A percentile compares a stretch with the other conserved stretches of the same genome.
Evolutionary conservation across 2,888 invertebrate genomes (phyloP).

Genomic region (Andrena flavipes): DNA sequence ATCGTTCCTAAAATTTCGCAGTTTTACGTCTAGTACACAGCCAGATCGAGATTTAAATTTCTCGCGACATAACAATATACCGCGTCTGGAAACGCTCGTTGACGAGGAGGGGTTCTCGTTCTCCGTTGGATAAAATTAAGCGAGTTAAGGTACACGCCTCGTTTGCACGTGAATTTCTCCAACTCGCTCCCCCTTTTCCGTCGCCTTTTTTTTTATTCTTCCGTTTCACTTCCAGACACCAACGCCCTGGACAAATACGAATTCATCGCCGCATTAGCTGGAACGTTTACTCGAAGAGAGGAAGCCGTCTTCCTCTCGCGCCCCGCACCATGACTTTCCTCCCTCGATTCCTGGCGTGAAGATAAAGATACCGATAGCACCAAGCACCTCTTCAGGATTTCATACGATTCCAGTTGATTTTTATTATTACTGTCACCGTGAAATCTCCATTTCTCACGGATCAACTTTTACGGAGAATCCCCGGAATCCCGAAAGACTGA

Average conservation of each 20-base stretch:
- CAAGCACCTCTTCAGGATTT: conserved; percentile 24
- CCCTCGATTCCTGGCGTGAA: conserved; percentile 19
- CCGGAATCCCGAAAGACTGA: not conserved
- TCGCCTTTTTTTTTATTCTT: conserved; percentile 41
- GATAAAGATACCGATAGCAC: conserved; percentile 48
- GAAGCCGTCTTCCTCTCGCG: conserved; percentile 28
- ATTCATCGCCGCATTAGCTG: conserved; percentile 76
- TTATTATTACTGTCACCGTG: conserved; percentile 43
- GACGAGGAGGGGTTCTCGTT: conserved; percentile 49
- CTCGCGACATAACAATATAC: conserved; percentile 30
- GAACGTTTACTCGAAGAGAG: conserved; percentile 62
- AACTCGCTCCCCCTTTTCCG: not conserved
- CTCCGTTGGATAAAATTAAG: conserved; percentile 63
- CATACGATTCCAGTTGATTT: conserved; percentile 53
- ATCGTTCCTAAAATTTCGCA: not conserved
- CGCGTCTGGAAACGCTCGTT: conserved; percentile 35
- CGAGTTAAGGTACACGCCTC: conserved; percentile 60
- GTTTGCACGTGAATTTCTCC: conserved; percentile 65
- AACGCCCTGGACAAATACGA: conserved; percentile 75
- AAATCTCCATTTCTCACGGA: conserved; percentile 32
- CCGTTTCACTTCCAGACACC: conserved; percentile 61
- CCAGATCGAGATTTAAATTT: conserved; percentile 46
- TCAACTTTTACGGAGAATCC: conserved; percentile 25
- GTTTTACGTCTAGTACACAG: not conserved
- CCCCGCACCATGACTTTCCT: conserved; percentile 15